A percentile compares a stretch with the other conserved stretches of the same genome.
Conservation (phyloP, 2,888 invertebrate genomes). For the Pyrochroa serraticornis region DNA sequence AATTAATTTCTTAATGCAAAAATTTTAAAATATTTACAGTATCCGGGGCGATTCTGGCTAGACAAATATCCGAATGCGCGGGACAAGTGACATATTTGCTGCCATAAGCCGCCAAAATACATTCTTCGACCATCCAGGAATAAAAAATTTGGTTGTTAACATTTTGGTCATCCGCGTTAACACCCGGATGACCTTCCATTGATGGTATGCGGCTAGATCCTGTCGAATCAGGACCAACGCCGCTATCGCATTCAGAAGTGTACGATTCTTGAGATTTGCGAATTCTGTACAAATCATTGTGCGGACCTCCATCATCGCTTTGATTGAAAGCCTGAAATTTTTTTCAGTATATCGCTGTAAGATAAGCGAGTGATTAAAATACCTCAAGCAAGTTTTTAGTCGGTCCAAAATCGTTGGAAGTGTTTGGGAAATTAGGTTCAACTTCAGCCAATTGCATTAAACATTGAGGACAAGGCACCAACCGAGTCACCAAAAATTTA, state of each 20-base stretch:
- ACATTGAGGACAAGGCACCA: slow-evolving; percentile 92
- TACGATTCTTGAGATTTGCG: slow-evolving; percentile 73
- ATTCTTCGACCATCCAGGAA: slow-evolving; percentile 94
- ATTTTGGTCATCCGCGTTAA: slow-evolving; percentile 52
- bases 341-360: neutral
- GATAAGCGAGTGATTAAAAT: neutral
- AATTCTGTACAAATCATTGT: slow-evolving; percentile 46
- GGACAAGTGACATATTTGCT: slow-evolving; percentile 76
- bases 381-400: slow-evolving; percentile 21
- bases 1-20: neutral
- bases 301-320: slow-evolving; percentile 11
- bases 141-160: slow-evolving; percentile 60
- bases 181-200: slow-evolving; percentile 74
- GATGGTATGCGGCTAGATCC: slow-evolving; percentile 85
- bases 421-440: slow-evolving; percentile 47
- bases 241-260: slow-evolving; percentile 85
- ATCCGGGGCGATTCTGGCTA: slow-evolving; percentile 90
- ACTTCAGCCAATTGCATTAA: slow-evolving; percentile 60
- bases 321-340: too few species aligned
- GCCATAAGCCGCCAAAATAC: slow-evolving; percentile 86
- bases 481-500: slow-evolving; percentile 88
- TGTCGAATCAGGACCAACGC: slow-evolving; percentile 81
- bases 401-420: slow-evolving; percentile 35
- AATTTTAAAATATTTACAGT: slow-evolving; percentile 65
- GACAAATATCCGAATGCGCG: slow-evolving; percentile 74